Conservation (phyloP, 2,797 vertebrate genomes). For the Sebastes flavidus region DNA sequence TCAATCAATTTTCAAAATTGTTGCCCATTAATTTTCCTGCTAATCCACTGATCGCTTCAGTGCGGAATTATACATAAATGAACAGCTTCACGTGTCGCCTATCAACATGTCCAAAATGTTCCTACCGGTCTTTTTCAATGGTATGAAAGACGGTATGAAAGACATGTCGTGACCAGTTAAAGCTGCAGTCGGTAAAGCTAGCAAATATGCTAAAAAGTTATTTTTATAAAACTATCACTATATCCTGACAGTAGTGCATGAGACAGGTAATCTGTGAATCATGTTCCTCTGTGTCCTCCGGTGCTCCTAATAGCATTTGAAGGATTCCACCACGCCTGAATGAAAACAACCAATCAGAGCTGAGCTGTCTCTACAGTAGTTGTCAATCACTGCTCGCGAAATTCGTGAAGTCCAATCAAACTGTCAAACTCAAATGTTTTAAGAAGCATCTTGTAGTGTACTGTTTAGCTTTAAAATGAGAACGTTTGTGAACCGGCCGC, state of each 20-base stretch:
- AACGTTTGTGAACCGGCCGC: no score
- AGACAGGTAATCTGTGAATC: not conserved
- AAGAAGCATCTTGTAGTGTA: no score
- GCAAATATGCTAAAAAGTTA: not conserved
- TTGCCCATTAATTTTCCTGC: not conserved
- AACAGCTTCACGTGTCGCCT: not conserved
- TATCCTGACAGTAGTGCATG: not conserved
- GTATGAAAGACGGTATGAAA: no score
- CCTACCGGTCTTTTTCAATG: not conserved
- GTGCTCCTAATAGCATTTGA: no score
- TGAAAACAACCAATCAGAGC: no score
- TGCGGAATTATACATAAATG: not conserved
- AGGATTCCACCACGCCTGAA: no score
- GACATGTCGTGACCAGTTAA: not conserved
- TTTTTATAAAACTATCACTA: not conserved
- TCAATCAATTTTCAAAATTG: conserved; percentile 5
- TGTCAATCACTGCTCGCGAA: no score
- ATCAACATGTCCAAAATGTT: not conserved
- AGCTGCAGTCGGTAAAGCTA: not conserved
- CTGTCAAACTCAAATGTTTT: no score
- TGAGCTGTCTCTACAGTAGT: no score
- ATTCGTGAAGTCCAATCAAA: no score
- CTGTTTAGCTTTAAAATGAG: no score
- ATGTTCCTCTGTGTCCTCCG: no score
- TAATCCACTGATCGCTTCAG: not conserved